Conservation (phyloP, 1,140 invertebrate genomes). For the Andrena cerasifolii region DNA sequence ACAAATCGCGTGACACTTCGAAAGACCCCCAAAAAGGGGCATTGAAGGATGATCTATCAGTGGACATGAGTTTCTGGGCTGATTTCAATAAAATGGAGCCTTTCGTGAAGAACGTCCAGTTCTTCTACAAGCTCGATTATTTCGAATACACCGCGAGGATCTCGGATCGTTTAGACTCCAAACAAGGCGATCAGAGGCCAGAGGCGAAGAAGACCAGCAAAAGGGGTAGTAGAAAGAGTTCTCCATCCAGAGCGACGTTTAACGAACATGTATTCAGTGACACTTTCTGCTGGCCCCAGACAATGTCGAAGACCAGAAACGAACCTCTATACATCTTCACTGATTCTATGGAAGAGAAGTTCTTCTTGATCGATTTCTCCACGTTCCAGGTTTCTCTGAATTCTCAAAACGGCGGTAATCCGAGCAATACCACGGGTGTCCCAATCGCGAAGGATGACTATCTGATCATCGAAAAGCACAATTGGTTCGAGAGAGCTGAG, state of each 20-base stretch:
- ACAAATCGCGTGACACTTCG: neutral
- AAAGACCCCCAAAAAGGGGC: neutral
- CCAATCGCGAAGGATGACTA: neutral
- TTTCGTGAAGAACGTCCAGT: slow-evolving; percentile 62
- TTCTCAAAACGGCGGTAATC: neutral
- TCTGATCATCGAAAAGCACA: slow-evolving; percentile 66
- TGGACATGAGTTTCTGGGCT: slow-evolving; percentile 69
- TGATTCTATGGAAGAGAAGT: slow-evolving; percentile 72
- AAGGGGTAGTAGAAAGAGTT: slow-evolving; percentile 26
- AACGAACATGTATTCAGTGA: slow-evolving; percentile 11
- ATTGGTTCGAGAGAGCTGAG: slow-evolving; percentile 59
- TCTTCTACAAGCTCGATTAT: slow-evolving; percentile 73
- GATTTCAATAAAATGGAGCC: slow-evolving; percentile 72
- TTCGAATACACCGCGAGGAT: slow-evolving; percentile 65
- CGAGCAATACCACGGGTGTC: neutral
- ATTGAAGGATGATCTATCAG: neutral
- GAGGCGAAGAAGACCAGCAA: slow-evolving; percentile 37
- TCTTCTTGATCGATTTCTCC: slow-evolving; percentile 71
- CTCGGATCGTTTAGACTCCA: slow-evolving; percentile 51
- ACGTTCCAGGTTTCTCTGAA: neutral
- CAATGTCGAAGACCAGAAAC: slow-evolving; percentile 61
- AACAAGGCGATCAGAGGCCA: slow-evolving; percentile 16
- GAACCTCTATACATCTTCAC: slow-evolving; percentile 76
- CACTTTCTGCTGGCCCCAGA: slow-evolving; percentile 46
- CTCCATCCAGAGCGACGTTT: neutral